Evolutionary conservation across 2,888 invertebrate genomes (phyloP), one percentile per base, ranked within the genome.

Genomic region (Elmis aenea): DNA sequence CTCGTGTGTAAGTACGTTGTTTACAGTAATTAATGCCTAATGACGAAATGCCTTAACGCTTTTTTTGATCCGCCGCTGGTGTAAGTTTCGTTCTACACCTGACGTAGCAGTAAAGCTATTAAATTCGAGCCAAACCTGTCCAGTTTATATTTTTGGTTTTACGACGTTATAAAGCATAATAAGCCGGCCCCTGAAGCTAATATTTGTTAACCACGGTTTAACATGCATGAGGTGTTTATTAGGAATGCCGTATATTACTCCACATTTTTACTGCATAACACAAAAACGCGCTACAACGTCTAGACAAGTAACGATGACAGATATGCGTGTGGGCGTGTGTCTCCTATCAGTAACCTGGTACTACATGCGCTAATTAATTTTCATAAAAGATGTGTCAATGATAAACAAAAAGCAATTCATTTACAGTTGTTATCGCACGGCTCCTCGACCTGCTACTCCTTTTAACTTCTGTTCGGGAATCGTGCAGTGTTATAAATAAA

Each of bases 151-250:
- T 25, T 33, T 33, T 13, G 33, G 18, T 33, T 33, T 33, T 33
- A 33, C 33, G 33, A 33, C 15, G 33, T 27, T 33, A 33, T 33
- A 33, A 33, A 33, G 27, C 26, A 26, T 33, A 33, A 33, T 33
- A 33, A 33, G 33, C 26, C 33, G 33, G 33, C 33, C 33, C 33
- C 33, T n/a, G 33, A 11, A 26, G 33, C 33, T 15, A 33, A 33
- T 33, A 26, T 33, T 33, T 33, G 33, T 33, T 33, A 33, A 33
- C 21, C 33, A 33, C 21, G 13, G 33, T 33, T 33, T 33, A 33
- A 33, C 33, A 33, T 33, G 33, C 33, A 33, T 33, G 33, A 33
- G 33, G 33, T 33, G 33, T 33, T 33, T 33, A 33, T 33, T 33
- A 26, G 33, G 33, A 33, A 33, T 33, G 33, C 15, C 27, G 33